These are phyloP conservation scores for Sarcophaga peregrina DNA, from an alignment of 1,140 invertebrate genomes.

Conservation along the genomic window DNA sequence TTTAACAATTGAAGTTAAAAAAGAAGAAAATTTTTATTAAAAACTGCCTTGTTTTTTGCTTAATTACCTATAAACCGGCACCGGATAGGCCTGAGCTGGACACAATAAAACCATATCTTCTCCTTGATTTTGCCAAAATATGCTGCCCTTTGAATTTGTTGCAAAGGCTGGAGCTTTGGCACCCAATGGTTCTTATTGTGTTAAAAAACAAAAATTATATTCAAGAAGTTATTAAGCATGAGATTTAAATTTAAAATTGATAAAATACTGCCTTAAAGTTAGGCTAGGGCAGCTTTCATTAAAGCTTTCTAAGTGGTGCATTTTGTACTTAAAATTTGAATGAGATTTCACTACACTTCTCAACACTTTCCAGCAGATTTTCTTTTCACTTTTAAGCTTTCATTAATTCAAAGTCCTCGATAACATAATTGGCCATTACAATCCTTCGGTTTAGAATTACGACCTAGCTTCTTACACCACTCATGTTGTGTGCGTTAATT, in stretches of 20 bases:
- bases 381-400: too few species aligned
- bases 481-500: too few species aligned
- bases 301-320: neutral
- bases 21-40: slow-evolving; percentile 7
- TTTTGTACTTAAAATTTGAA: too few species aligned
- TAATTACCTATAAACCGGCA: slow-evolving; percentile 68
- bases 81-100: slow-evolving; percentile 71
- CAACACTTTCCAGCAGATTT: too few species aligned
- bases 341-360: too few species aligned
- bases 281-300: neutral
- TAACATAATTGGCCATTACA: too few species aligned
- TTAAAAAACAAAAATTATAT: neutral
- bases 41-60: slow-evolving; percentile 72
- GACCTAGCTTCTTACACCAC: too few species aligned
- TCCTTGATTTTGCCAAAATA: slow-evolving; percentile 69
- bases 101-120: slow-evolving; percentile 72
- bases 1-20: neutral
- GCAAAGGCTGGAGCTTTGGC: slow-evolving; percentile 69
- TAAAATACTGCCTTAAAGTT: neutral
- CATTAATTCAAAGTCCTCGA: too few species aligned
- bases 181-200: slow-evolving; percentile 71
- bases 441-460: too few species aligned
- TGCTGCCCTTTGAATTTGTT: slow-evolving; percentile 76
- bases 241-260: neutral
- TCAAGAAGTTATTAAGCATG: neutral